These are phyloP conservation scores for Pygocentrus nattereri DNA, from an alignment of 2,797 vertebrate species.

Conservation along the genomic window DNA sequence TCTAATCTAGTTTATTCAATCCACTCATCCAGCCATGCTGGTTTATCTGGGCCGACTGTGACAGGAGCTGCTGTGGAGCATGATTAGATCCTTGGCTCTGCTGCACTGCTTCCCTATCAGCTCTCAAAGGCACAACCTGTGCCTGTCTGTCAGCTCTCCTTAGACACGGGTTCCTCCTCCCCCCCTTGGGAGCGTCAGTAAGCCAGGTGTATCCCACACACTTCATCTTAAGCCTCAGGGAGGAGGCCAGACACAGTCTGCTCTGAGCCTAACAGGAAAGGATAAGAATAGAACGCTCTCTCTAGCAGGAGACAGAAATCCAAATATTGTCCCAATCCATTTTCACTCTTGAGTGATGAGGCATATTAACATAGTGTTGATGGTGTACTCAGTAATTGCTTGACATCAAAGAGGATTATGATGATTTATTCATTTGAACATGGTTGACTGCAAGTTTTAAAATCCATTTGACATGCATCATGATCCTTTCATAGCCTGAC, in stretches of 20 bases:
- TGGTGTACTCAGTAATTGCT: slow-evolving; percentile 44
- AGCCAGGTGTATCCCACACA: slow-evolving; percentile 57
- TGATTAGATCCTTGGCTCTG: slow-evolving; percentile 43
- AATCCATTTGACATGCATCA: slow-evolving; percentile 36
- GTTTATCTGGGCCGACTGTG: slow-evolving; percentile 38
- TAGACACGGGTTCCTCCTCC: slow-evolving; percentile 12
- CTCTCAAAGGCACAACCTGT: slow-evolving; percentile 48
- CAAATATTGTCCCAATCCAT: slow-evolving; percentile 43
- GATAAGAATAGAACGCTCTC: slow-evolving; percentile 45
- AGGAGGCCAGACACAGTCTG: slow-evolving; percentile 49
- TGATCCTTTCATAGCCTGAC: slow-evolving; percentile 29
- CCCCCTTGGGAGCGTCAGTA: slow-evolving; percentile 40
- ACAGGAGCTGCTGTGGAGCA: slow-evolving; percentile 14
- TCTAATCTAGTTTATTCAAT: slow-evolving; percentile 20
- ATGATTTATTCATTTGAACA: slow-evolving; percentile 49
- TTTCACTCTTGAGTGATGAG: slow-evolving; percentile 39
- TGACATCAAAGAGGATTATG: slow-evolving; percentile 48
- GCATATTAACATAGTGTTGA: slow-evolving; percentile 46
- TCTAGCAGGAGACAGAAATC: slow-evolving; percentile 35
- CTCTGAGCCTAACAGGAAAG: slow-evolving; percentile 31
- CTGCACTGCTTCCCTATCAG: slow-evolving; percentile 33
- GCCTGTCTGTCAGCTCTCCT: slow-evolving; percentile 48
- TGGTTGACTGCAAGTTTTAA: slow-evolving; percentile 33
- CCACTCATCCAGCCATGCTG: slow-evolving; percentile 1
- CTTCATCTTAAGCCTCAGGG: slow-evolving; percentile 53